Conservation (phyloP, 2,888 invertebrate genomes). For the Leistus spinibarbis region DNA sequence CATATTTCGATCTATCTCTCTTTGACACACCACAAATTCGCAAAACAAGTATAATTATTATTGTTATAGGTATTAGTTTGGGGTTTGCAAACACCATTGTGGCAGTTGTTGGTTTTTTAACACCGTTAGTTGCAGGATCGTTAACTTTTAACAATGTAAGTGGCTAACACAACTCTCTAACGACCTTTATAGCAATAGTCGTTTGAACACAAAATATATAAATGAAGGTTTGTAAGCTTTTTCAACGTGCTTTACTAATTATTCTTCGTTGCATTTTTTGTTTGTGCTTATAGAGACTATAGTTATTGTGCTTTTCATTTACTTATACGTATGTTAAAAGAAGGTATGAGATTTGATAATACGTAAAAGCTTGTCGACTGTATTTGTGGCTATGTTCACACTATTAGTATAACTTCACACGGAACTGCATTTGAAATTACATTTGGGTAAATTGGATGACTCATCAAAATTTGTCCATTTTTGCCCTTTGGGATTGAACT, state of each 20-base stretch:
- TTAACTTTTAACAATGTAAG: slow-evolving; percentile 69
- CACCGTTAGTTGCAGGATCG: slow-evolving; percentile 66
- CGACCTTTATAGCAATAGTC: background rate
- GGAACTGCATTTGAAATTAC: too few relatives aligned
- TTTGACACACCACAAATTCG: background rate
- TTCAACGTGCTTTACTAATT: background rate
- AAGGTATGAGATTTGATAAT: too few relatives aligned
- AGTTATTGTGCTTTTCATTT: too few relatives aligned
- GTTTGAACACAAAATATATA: background rate
- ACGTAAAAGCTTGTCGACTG: too few relatives aligned
- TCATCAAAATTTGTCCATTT: too few relatives aligned
- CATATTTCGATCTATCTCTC: too few relatives aligned
- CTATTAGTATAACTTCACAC: too few relatives aligned
- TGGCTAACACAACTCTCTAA: slow-evolving; percentile 41
- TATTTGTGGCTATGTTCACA: too few relatives aligned
- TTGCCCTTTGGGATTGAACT: too few relatives aligned
- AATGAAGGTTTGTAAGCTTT: background rate
- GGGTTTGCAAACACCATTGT: slow-evolving; percentile 66
- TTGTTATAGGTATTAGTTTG: slow-evolving; percentile 62
- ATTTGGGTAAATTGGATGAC: too few relatives aligned
- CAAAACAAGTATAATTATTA: background rate
- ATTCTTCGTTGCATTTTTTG: background rate
- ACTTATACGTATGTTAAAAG: too few relatives aligned
- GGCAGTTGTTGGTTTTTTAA: slow-evolving; percentile 65
- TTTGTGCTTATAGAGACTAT: background rate